Base-by-base conservation (phyloP, 1,140 invertebrate genomes). In the Wasmannia auropunctata region DNA sequence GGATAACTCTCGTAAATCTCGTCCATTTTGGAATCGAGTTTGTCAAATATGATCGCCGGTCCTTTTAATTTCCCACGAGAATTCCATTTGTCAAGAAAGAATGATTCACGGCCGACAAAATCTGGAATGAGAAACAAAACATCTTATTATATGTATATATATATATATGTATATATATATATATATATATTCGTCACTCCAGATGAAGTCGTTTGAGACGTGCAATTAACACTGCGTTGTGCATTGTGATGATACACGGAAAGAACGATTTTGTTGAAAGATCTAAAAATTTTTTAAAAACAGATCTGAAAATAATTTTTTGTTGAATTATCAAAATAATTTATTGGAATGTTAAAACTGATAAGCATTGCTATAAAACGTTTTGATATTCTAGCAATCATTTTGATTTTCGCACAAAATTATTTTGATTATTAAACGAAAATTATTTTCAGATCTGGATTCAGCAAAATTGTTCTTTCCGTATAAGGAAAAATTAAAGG, bases 11-110 rank as follows among this genome's bases (percentile, higher is more conserved):
- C 43, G 25, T 69, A 69, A 43, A 79, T 65, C 63, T 81, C 8
- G 79, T 70, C 8, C 40, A 81, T 5, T 72, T n/a, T 14, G n/a
- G 4, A 31, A 72, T 58, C 19, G 28, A 72, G 51, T 72, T 72
- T 81, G 7, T 56, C 54, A 70, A 81, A 70, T 56, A 37, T 56
- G n/a, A 67, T n/a, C 10, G 34, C n/a, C 3, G 6, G 14, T 81
- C 79, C 22, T 34, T 43, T 43, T 70, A 69, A 81, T 69, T 81
- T 81, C 79, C 37, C 79, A 81, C 7, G 63, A 19, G 79, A 54
- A 70, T 43, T 81, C 19, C n/a, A 81, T 22, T 54, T 28, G 40
- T 16, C 37, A 43, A 43, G 16, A 22, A 81, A 58, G 65, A 70
- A 81, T 6, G 49, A 25, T 54, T 69, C 7, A 34, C 16, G n/a